Base-by-base conservation (phyloP, 1,140 invertebrate species). In the Heliothis virescens region DNA sequence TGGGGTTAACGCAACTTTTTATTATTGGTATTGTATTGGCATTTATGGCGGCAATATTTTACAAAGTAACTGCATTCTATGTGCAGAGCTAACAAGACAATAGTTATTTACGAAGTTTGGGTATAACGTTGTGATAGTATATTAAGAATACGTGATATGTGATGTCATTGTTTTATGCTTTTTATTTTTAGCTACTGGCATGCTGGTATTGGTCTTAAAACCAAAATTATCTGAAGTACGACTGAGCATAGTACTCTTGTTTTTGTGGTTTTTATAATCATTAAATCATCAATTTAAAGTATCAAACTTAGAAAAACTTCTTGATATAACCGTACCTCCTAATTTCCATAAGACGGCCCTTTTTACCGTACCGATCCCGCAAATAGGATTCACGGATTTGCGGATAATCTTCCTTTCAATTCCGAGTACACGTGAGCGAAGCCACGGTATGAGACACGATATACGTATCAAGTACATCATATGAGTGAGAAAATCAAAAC, bases 381-480 rank as follows among this genome's bases (percentile, higher is more conserved):
- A 71, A 71, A 71, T 71, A 71, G 67, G 48, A 71, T 71, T 53
- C 67, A 53, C 1, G 67, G 67, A 53, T 71, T 71, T 53, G 21
- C 9, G 48, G 67, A 71, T 71, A 71, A 71, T 71, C 67, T 53
- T 52, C n/a, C 67, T 71, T 71, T 71, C 67, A 71, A 71, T 71
- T 71, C 48, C 48, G 21, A 71, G 26, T 26, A 26, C 67, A 71
- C 67, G 67, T 69, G 41, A 29, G 48, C 10, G 21, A 50, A 71
- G 12, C 62, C 67, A 11, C 13, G 63, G 41, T 9, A 16, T 12
- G 34, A 67, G 63, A 50, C 63, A 67, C 10, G 63, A 67, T 21
- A 67, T 67, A 67, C 63, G 21, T 67, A 67, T 67, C 63, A 67
- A 67, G n/a, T 67, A 67, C 41, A 67, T 48, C 63, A 67, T 67